Percentiles rank a stretch among this genome's conserved stretches.
Conservation (phyloP, 2,888 invertebrate genomes). For the Xestia sexstrigata region DNA sequence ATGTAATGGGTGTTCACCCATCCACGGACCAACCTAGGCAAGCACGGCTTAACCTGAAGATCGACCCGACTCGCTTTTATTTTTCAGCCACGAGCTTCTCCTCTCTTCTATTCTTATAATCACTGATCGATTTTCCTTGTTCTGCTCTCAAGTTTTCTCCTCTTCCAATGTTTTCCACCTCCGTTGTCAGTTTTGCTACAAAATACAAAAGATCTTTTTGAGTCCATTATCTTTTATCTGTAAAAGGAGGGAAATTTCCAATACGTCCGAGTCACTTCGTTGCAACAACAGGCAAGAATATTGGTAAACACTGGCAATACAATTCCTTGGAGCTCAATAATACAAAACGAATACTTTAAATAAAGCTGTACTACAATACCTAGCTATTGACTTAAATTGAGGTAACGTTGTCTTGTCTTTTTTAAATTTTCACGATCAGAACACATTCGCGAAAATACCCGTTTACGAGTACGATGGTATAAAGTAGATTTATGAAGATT, state of each 20-base stretch:
- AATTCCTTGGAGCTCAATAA: conserved; percentile 26
- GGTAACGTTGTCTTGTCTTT: no score
- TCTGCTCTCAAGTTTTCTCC: neutral
- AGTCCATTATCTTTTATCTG: neutral
- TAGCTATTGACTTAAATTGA: conserved; percentile 32
- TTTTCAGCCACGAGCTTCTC: no score
- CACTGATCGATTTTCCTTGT: neutral
- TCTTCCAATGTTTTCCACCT: neutral
- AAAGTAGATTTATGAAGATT: neutral
- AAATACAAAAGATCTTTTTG: neutral
- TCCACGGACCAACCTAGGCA: no score
- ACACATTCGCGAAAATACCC: no score
- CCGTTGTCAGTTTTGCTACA: neutral
- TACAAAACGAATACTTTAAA: conserved; percentile 21
- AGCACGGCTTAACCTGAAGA: no score
- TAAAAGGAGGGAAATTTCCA: conserved; percentile 9
- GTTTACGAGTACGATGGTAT: no score
- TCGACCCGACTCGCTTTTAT: no score
- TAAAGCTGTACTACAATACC: conserved; percentile 3
- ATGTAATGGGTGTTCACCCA: no score
- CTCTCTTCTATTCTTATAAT: no score
- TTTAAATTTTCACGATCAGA: no score
- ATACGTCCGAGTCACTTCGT: conserved; percentile 4
- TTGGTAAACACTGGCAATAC: conserved; percentile 42
- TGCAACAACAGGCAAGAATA: conserved; percentile 23